Evolutionary conservation across 2,113 vertebrate species (phyloP), one percentile per base, ranked within the genome.

Genomic region (Camelus bactrianus): DNA sequence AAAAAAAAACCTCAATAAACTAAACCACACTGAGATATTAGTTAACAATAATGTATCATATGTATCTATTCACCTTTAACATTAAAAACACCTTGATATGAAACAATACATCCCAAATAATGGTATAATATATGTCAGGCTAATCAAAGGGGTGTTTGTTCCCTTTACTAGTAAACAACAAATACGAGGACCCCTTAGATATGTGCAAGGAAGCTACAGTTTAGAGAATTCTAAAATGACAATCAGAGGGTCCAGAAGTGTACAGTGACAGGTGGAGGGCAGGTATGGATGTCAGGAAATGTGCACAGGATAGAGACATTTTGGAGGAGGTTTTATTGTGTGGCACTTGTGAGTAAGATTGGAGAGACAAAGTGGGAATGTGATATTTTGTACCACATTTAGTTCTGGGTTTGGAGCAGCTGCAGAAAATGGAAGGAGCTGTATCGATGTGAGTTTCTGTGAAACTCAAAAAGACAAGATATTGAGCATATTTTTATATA

Each of bases 201-300:
- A n/a, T 3, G 13, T 35, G 2, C 35, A 38, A 3, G 11, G 0
- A 50, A 32, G 4, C 48, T 35, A 26, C 8, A 5, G 24, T n/a
- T 12, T 14, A 87, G 5, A 3, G 35, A 32, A 58, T 12, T 50
- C 24, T 81, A 32, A 42, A 30, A 2, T 91, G 46, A 56, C 20
- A 38, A 15, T 54, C 38, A n/a, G 24, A 38, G 6, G 7, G 12
- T n/a, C 42, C 30, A n/a, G 22, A 26, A 1, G 22, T 80, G 15
- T 3, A 4, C 14, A 19, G 22, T 9, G 26, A 17, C 26, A 8
- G 0, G 0, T 0, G 14, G 35, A 77, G 26, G 20, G 19, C n/a
- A 52, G 11, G 20, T 19, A 1, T 20, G 10, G 10, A 0, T 28
- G 35, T 19, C 2, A 56, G 22, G 46, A 86, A 14, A 42, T 56